Evolutionary conservation across 2,888 invertebrate genomes (phyloP).

Genomic region (Nemotelus pantherinus): DNA sequence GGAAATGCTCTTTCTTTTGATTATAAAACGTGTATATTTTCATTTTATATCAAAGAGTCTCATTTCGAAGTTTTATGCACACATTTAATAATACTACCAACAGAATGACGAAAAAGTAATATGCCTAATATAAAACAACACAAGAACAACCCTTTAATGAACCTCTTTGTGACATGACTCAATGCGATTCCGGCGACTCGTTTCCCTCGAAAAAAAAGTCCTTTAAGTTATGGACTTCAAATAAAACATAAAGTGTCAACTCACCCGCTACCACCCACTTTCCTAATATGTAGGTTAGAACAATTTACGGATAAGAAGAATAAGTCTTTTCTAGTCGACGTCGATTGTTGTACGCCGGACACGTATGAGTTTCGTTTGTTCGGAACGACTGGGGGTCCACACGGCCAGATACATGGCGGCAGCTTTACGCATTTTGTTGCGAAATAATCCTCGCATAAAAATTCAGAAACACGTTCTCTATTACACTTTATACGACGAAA

Average conservation of each 20-base stretch:
- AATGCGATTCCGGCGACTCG: constrained; percentile 10
- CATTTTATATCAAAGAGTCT: constrained; percentile 3
- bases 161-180: constrained; percentile 31
- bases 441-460: constrained; percentile 51
- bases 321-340: constrained; percentile 24
- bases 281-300: constrained; percentile 37
- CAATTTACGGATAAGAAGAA: constrained; percentile 21
- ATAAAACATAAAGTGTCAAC: constrained; percentile 42
- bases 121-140: constrained; percentile 16
- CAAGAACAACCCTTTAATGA: constrained; percentile 36
- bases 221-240: constrained; percentile 42
- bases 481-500: constrained; percentile 52
- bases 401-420: constrained; percentile 17
- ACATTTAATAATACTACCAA: constrained; percentile 20
- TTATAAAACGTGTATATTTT: no score
- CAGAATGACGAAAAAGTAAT: constrained; percentile 20
- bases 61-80: constrained; percentile 27
- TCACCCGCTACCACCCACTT: constrained; percentile 2
- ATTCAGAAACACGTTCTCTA: constrained; percentile 52
- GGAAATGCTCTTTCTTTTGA: no score
- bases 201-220: constrained; percentile 16
- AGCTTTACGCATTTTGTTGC: constrained; percentile 49
- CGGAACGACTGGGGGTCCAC: not conserved
- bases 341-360: constrained; percentile 19
- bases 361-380: constrained; percentile 36